Evolutionary conservation across 2,888 invertebrate genomes (phyloP).

Genomic region (Notodonta ziczac): DNA sequence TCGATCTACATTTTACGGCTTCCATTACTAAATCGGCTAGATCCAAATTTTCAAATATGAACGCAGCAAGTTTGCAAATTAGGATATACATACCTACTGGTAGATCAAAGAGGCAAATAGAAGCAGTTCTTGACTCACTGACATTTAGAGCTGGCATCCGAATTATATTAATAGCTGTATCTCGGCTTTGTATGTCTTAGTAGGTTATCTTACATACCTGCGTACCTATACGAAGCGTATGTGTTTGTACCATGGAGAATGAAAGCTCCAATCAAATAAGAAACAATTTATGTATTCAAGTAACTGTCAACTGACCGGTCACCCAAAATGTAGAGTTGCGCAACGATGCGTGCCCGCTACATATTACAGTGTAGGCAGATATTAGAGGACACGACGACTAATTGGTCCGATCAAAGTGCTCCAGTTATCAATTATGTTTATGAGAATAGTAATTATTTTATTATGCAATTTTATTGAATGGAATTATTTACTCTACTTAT

Average conservation of each 20-base stretch:
- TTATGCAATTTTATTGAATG: conserved; percentile 45
- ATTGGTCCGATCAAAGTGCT: conserved; percentile 45
- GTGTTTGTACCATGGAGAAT: too few relatives aligned
- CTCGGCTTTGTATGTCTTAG: background rate
- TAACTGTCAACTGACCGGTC: background rate
- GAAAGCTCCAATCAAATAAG: too few relatives aligned
- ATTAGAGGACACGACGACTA: conserved; percentile 51
- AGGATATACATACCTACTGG: conserved; percentile 22
- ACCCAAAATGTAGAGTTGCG: conserved; percentile 34
- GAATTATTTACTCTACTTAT: conserved; percentile 25
- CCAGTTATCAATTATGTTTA: conserved; percentile 55
- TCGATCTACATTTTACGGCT: background rate
- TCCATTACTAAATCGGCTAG: background rate
- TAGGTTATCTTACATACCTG: too few relatives aligned
- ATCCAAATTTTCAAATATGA: conserved; percentile 8
- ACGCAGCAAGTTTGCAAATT: conserved; percentile 41
- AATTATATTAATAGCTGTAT: conserved; percentile 50
- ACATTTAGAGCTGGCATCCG: conserved; percentile 58
- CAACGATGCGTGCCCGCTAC: conserved; percentile 48
- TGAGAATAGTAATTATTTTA: conserved; percentile 53
- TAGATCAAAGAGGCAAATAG: conserved; percentile 29
- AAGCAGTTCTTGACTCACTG: conserved; percentile 54
- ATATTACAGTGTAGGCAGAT: conserved; percentile 49
- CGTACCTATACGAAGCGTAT: too few relatives aligned
- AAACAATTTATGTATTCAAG: too few relatives aligned